Percentiles rank a stretch among this genome's conserved stretches.
phyloP scores from a whole-genome alignment of 2,888 invertebrate genomes.

The Drosophila imparisetae region DNA sequence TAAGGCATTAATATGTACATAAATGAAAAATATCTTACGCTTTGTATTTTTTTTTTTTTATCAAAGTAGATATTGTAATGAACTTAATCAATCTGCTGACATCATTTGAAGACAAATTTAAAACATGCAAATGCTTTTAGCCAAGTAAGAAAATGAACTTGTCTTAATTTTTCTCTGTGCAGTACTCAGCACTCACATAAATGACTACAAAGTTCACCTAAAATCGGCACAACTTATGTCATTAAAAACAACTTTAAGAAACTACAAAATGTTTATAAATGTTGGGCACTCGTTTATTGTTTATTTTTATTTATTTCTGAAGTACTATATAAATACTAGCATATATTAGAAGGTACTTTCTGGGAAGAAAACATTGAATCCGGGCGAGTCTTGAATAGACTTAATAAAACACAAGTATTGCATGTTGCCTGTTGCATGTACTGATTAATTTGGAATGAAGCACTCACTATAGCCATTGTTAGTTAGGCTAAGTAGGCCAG shows the following conservation, averaged over 20 bases:
- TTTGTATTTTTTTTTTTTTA: neutral
- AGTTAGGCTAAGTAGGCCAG: slow-evolving; percentile 21
- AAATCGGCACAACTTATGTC: neutral
- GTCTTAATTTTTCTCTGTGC: neutral
- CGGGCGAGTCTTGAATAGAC: neutral
- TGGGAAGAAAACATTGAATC: neutral
- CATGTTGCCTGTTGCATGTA: neutral
- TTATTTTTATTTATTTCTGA: neutral
- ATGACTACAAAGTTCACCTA: neutral
- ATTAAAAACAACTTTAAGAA: neutral
- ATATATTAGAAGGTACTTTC: neutral
- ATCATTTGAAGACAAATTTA: neutral
- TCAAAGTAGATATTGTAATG: neutral
- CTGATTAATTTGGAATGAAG: neutral
- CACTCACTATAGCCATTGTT: slow-evolving; percentile 1
- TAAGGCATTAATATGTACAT: neutral
- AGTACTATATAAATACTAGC: neutral
- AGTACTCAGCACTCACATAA: neutral
- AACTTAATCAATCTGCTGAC: neutral
- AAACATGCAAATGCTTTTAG: slow-evolving; percentile 19
- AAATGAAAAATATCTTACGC: neutral
- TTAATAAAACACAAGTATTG: neutral
- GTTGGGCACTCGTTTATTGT: neutral
- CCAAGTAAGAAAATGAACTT: neutral
- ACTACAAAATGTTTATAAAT: neutral